Base-by-base conservation (phyloP, 2,888 invertebrate genomes). In the Tricholauxania praeusta region DNA sequence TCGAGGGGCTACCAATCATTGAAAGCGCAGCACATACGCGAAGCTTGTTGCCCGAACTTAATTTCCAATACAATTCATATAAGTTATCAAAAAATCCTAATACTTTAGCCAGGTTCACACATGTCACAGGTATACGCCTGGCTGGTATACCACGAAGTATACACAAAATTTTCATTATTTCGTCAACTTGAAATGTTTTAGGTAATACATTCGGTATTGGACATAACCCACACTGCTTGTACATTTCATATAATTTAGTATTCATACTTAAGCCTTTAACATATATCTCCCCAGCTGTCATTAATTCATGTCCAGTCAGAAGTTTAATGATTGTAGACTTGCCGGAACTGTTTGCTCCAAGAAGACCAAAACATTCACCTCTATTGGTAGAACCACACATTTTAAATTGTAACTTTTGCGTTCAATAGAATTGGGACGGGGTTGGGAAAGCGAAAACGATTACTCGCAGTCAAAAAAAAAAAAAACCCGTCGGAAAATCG, bases 121-220 rank as follows among this genome's bases (percentile, higher is more conserved):
- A 67, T 51, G 69, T 71, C 22, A 22, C 14, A 7, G 17, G 85
- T 10, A 87, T 86, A 47, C 84, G 78, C 4, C 78, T 72, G 39
- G 83, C 80, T 2, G 86, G 87, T 60, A 91, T 84, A 0, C 91
- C 92, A 47, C 91, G 88, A 78, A 92, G 88, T 67, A 90, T 80
- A 28, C 90, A 89, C 84, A 90, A 92, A 85, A 92, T 86, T 19
- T 87, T 86, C 62, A 92, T 84, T 3, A 90, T 91, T 85, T 92
- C 92, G 59, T 91, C 88, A 0, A 92, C 92, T 1, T 92, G 91
- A 85, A 92, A 86, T 83, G 91, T 90, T 62, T 89, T 89, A 79
- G 92, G 89, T 62, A 92, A 82, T 3, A 91, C 92, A 82, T 92
- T 92, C 83, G 92, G 92, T 82, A 92, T 92, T 12, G 92, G 92